These are phyloP conservation scores for Cecropterus lyciades DNA, from an alignment of 1,140 invertebrate genomes.

Conservation along the genomic window DNA sequence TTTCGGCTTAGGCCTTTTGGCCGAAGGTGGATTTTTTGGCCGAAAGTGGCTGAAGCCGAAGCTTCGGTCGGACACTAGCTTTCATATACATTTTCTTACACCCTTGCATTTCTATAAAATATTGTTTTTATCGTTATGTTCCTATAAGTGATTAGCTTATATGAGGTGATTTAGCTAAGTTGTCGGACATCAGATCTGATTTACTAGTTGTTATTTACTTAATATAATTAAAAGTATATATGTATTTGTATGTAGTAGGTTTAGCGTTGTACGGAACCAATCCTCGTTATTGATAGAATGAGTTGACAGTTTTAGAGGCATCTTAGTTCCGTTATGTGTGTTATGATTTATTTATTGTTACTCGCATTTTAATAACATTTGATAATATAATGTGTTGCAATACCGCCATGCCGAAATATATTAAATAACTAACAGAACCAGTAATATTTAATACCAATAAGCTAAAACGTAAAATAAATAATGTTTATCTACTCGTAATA, in stretches of 20 bases:
- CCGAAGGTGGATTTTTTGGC: too few species aligned
- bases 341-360: conserved; percentile 32
- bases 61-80: too few species aligned
- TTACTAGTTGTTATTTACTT: conserved; percentile 41
- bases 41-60: too few species aligned
- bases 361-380: background rate
- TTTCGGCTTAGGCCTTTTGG: too few species aligned
- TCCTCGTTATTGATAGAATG: conserved; percentile 52
- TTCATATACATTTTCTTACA: too few species aligned
- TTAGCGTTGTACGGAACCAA: conserved; percentile 58
- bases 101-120: too few species aligned
- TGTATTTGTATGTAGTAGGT: conserved; percentile 37
- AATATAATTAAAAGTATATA: conserved; percentile 30
- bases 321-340: conserved; percentile 26
- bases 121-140: too few species aligned
- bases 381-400: conserved; percentile 3
- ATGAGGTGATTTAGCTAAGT: too few species aligned
- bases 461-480: conserved; percentile 3
- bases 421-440: background rate
- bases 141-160: too few species aligned
- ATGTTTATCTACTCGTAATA: too few species aligned
- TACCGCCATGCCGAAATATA: background rate
- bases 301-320: conserved; percentile 31
- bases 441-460: conserved; percentile 5
- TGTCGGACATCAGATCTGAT: conserved; percentile 11